phyloP scores from a whole-genome alignment of 1,140 invertebrate genomes.

The Grapholita molesta region DNA sequence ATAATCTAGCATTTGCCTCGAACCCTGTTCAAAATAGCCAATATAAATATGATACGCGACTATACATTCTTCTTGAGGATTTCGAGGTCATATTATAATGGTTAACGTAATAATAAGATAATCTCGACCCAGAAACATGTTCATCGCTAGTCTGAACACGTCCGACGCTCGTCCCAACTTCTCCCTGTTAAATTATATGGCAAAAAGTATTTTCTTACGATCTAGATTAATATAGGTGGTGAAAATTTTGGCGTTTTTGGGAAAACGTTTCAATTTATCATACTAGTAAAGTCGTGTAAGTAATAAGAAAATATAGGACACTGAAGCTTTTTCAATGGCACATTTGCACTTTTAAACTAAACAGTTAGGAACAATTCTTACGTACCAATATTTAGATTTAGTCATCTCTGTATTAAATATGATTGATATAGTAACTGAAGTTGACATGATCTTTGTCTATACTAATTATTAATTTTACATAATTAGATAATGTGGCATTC shows the following conservation, averaged over 20 bases:
- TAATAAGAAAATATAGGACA: too few relatives aligned
- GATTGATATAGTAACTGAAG: too few relatives aligned
- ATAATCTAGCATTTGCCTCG: neutral
- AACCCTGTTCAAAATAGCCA: neutral
- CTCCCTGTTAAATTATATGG: neutral
- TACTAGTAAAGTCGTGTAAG: too few relatives aligned
- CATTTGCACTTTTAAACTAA: too few relatives aligned
- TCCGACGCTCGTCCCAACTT: neutral
- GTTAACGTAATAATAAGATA: neutral
- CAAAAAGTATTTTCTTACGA: slow-evolving; percentile 4
- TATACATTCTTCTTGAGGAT: neutral
- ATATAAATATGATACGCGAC: neutral
- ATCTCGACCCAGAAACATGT: neutral
- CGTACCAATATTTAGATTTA: too few relatives aligned
- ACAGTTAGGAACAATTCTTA: too few relatives aligned
- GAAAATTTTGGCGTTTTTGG: neutral
- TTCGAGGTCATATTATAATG: neutral
- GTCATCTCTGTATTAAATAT: too few relatives aligned
- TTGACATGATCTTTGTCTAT: too few relatives aligned
- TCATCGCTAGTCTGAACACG: neutral
- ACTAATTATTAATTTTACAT: too few relatives aligned
- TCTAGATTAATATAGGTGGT: slow-evolving; percentile 1
- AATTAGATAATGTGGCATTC: too few relatives aligned
- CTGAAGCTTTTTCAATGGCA: too few relatives aligned
- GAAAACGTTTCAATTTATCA: neutral